A percentile compares a stretch with the other conserved stretches of the same genome.
These are phyloP conservation scores for Cyclopterus lumpus DNA, from an alignment of 2,797 vertebrate species.

Conservation along the genomic window DNA sequence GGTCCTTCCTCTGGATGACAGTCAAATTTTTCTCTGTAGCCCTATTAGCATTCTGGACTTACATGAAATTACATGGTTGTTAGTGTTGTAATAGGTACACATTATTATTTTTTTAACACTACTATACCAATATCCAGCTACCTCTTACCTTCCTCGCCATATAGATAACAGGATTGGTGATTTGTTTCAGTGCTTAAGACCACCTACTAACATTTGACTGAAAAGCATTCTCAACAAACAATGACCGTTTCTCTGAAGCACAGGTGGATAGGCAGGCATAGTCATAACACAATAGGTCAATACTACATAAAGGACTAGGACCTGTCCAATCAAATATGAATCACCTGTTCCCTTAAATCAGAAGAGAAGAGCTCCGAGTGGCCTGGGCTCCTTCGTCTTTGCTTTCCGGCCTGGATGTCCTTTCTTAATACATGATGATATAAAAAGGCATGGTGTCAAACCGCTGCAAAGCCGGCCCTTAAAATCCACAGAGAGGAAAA, in stretches of 20 bases:
- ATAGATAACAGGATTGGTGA: neutral
- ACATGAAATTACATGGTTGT: neutral
- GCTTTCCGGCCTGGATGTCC: too few species aligned
- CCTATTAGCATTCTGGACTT: slow-evolving; percentile 11
- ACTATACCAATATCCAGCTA: neutral
- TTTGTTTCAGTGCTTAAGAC: neutral
- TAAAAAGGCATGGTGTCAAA: too few species aligned
- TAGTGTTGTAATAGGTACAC: neutral
- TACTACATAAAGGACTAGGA: too few species aligned
- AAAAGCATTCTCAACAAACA: neutral
- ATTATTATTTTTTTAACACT: neutral
- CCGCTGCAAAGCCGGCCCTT: too few species aligned
- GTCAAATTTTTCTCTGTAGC: slow-evolving; percentile 26
- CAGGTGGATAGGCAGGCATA: neutral
- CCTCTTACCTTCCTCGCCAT: neutral
- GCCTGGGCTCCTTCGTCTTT: too few species aligned
- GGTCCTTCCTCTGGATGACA: slow-evolving; percentile 1
- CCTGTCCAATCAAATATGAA: too few species aligned
- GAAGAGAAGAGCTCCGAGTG: too few species aligned
- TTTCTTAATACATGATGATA: too few species aligned
- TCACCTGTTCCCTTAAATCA: too few species aligned
- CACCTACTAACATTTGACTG: neutral
- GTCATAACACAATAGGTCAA: too few species aligned
- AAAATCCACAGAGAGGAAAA: too few species aligned
- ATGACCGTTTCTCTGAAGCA: neutral